phyloP scores from a whole-genome alignment of 2,888 invertebrate species.

The Aphidoletes aphidimyza region DNA sequence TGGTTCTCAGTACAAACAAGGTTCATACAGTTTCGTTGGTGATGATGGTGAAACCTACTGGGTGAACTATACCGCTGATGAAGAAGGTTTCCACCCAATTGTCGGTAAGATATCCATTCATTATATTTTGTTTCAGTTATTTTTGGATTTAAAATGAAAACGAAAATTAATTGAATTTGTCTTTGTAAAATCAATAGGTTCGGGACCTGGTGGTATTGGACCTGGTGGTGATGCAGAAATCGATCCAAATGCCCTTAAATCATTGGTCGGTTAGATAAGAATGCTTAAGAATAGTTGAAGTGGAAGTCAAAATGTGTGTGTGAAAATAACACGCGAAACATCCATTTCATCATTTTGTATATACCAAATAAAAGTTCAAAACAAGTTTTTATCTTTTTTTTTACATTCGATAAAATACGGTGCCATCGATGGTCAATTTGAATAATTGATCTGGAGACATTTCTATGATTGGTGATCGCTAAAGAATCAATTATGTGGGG shows the following conservation, averaged over 20 bases:
- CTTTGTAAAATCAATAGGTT: neutral
- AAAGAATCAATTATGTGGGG: too few relatives aligned
- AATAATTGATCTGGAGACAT: too few relatives aligned
- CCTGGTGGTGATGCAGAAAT: neutral
- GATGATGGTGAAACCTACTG: conserved; percentile 59
- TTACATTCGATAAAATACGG: too few relatives aligned
- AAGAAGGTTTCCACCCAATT: conserved; percentile 58
- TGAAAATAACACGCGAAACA: too few relatives aligned
- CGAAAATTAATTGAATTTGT: neutral
- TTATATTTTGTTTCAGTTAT: neutral
- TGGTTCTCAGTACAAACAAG: conserved; percentile 57
- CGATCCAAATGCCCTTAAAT: neutral
- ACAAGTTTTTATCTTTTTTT: too few relatives aligned
- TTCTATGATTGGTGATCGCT: too few relatives aligned
- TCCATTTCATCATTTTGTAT: too few relatives aligned
- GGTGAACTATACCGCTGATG: conserved; percentile 61
- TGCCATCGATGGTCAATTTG: too few relatives aligned
- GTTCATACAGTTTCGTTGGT: conserved; percentile 60
- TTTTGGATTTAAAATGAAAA: neutral
- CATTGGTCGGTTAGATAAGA: conserved; percentile 1
- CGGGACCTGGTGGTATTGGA: neutral
- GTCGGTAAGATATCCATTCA: conserved; percentile 52
- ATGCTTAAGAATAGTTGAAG: neutral
- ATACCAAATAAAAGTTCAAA: too few relatives aligned
- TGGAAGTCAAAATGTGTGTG: neutral